These are phyloP conservation scores for Helogale parvula DNA, from an alignment of 2,113 vertebrate species.

Conservation along the genomic window DNA sequence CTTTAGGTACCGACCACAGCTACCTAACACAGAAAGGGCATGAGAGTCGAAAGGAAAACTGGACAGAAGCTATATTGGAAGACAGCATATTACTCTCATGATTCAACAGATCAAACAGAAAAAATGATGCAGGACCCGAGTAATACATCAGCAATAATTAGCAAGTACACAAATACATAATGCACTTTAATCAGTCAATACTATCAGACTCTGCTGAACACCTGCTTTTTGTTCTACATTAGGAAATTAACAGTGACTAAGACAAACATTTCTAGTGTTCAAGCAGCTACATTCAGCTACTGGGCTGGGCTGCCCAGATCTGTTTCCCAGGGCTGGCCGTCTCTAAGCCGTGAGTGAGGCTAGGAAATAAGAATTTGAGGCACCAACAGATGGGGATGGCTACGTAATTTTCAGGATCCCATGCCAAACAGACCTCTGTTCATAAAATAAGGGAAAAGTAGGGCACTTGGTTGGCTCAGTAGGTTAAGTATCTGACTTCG, in stretches of 20 bases:
- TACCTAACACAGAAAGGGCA: not conserved
- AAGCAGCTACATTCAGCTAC: fast-evolving
- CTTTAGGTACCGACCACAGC: fast-evolving
- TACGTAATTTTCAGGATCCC: no score
- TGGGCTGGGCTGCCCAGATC: fast-evolving
- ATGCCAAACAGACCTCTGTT: not conserved
- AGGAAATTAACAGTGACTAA: not conserved
- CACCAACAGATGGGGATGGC: no score
- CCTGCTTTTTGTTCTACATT: not conserved
- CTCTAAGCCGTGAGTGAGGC: no score
- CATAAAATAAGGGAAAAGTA: not conserved
- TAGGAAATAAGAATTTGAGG: not conserved
- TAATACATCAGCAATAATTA: not conserved
- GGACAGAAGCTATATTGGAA: fast-evolving
- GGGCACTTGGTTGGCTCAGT: no score
- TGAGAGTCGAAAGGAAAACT: not conserved
- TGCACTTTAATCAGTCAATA: not conserved
- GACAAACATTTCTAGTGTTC: not conserved
- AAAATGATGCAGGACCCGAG: fast-evolving
- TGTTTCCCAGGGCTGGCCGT: fast-evolving
- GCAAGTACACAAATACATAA: not conserved
- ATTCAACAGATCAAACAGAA: no score
- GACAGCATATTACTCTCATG: not conserved
- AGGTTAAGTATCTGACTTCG: no score
- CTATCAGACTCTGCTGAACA: not conserved